Evolutionary conservation across 2,797 vertebrate genomes (phyloP), one percentile per base, ranked within the genome.

Genomic region (Fistularia commersonii): DNA sequence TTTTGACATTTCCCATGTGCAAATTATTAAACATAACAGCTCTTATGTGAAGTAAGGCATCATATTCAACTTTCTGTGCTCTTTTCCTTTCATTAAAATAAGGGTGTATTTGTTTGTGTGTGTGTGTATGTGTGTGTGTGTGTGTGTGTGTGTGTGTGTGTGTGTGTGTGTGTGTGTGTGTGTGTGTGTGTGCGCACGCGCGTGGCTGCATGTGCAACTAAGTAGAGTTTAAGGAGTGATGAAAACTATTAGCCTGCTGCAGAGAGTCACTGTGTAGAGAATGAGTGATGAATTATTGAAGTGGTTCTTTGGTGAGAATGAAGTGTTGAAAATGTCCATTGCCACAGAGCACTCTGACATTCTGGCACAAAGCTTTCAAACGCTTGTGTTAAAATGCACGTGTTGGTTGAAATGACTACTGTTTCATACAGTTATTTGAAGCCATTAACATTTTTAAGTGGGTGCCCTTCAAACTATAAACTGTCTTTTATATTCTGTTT

Each of bases 241-340:
- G 88, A 88, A 88, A 90, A 86, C 79, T 88, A 83, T 87, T 86
- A 87, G 81, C 77, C 76, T 56, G 76, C 81, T 80, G 79, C 48
- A 14, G 80, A 82, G 81, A 81, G 80, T 74, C 59, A 45, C 77
- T 72, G 77, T 50, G 69, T 57, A 48, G 54, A 77, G 80, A 86
- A 67, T 81, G 85, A 88, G 80, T 87, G 86, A 88, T 88, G 84
- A 90, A 87, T 89, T 87, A 89, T 87, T 90, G 84, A 88, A 87
- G 84, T 85, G 83, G 73, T 80, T 85, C 82, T 88, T 83, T 86
- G 80, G 85, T 85, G 79, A 83, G 87, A 90, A 88, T 85, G 84
- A 85, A 85, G 86, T 85, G 84, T 84, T 87, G 87, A 88, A 89
- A 90, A 80, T 69, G 84, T 78, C 76, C 73, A 68, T 77, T 80